Percentiles rank a stretch among this genome's conserved stretches.
Evolutionary conservation across 2,888 invertebrate species (phyloP).

Genomic region (Atrina japonica): DNA sequence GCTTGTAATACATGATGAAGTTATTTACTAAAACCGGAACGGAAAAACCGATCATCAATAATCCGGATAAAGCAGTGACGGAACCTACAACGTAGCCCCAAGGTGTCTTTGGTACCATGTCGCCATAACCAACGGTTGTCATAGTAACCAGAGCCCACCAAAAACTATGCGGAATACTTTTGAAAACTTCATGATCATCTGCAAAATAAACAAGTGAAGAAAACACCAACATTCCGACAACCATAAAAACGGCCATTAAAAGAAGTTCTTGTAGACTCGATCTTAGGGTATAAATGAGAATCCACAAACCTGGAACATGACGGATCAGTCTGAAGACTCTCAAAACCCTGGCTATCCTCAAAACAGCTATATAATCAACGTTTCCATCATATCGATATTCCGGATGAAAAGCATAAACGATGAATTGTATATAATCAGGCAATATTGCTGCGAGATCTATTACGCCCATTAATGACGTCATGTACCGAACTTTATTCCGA

Average conservation of each 20-base stretch:
- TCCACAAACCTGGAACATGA: slow-evolving; percentile 73
- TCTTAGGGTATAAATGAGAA: slow-evolving; percentile 74
- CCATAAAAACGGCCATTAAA: slow-evolving; percentile 71
- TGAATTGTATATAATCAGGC: slow-evolving; percentile 68
- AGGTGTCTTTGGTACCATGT: slow-evolving; percentile 68
- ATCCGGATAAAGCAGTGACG: slow-evolving; percentile 68
- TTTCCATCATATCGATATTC: slow-evolving; percentile 43
- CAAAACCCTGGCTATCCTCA: slow-evolving; percentile 67
- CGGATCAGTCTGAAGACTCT: slow-evolving; percentile 73
- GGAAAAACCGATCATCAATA: slow-evolving; percentile 73
- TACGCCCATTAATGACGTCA: slow-evolving; percentile 48
- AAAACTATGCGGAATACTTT: slow-evolving; percentile 72
- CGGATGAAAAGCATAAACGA: slow-evolving; percentile 53
- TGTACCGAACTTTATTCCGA: slow-evolving; percentile 44
- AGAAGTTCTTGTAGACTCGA: slow-evolving; percentile 74
- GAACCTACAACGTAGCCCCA: slow-evolving; percentile 72
- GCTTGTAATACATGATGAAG: slow-evolving; percentile 74
- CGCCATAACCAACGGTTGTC: slow-evolving; percentile 78
- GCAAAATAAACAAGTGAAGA: slow-evolving; percentile 75
- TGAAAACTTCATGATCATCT: slow-evolving; percentile 64
- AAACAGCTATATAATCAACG: slow-evolving; percentile 63
- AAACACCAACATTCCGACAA: slow-evolving; percentile 74
- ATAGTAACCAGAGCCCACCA: slow-evolving; percentile 78
- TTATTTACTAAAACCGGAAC: slow-evolving; percentile 77
- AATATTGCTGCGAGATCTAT: slow-evolving; percentile 63